Conservation (phyloP, 2,888 invertebrate genomes). For the Hypolimnas misippus region DNA sequence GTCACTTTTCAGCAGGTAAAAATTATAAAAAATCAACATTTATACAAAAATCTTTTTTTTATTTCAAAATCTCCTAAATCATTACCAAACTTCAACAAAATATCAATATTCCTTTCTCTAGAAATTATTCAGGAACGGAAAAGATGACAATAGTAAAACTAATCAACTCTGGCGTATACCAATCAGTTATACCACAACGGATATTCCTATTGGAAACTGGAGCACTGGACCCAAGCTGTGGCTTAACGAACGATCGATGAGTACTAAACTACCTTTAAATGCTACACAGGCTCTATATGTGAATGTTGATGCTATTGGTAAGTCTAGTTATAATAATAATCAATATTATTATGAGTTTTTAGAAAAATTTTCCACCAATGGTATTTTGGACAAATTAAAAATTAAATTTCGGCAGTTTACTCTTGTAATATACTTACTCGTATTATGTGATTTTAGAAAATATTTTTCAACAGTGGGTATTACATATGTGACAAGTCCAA, state of each 20-base stretch:
- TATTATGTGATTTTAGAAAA: too few species aligned
- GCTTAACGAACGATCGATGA: slow-evolving; percentile 55
- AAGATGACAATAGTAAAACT: slow-evolving; percentile 57
- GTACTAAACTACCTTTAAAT: slow-evolving; percentile 50
- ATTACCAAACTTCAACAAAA: not conserved
- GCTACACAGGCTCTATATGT: slow-evolving; percentile 83
- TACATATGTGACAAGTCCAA: too few species aligned
- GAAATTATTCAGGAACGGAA: slow-evolving; percentile 66
- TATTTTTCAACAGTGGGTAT: too few species aligned
- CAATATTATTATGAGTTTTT: too few species aligned
- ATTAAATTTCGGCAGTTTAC: too few species aligned
- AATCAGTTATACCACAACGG: slow-evolving; percentile 70
- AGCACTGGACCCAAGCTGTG: slow-evolving; percentile 61
- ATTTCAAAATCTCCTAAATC: not conserved
- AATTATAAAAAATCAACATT: not conserved
- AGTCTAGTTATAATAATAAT: slow-evolving; percentile 48
- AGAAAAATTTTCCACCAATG: too few species aligned
- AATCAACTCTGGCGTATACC: slow-evolving; percentile 85
- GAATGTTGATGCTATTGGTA: slow-evolving; percentile 85
- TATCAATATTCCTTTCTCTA: too few species aligned
- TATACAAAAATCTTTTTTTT: too few species aligned
- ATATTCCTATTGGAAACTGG: slow-evolving; percentile 49
- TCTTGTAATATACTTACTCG: too few species aligned
- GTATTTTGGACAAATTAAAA: too few species aligned
- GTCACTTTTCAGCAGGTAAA: slow-evolving; percentile 78